Conservation (phyloP, 2,113 vertebrate species). For the Archocentrus centrarchus region DNA sequence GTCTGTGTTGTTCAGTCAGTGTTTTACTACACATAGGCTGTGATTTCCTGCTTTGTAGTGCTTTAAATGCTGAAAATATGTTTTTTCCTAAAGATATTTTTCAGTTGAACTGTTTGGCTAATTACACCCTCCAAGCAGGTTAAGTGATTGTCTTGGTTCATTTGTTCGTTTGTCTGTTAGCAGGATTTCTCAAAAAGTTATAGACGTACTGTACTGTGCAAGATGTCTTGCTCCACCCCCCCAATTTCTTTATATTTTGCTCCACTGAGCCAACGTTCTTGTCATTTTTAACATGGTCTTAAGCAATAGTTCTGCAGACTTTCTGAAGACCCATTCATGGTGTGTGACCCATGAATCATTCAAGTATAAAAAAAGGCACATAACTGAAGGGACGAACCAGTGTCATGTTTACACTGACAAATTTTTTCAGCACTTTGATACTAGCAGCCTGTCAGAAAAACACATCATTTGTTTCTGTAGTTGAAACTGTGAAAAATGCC, state of each 20-base stretch:
- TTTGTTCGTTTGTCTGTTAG: neutral
- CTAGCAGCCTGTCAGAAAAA: too few relatives aligned
- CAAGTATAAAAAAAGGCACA: neutral
- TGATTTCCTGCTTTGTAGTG: neutral
- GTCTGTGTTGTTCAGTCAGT: neutral
- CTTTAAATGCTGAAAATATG: neutral
- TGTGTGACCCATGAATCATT: neutral
- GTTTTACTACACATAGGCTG: neutral
- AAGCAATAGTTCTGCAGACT: neutral
- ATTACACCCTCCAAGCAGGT: neutral
- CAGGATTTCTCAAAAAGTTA: neutral
- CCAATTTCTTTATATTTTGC: neutral
- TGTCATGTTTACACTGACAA: neutral
- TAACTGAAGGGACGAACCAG: neutral
- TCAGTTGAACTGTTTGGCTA: neutral
- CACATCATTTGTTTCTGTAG: too few relatives aligned
- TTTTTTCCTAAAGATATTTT: neutral
- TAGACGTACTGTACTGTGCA: neutral
- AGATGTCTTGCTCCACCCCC: neutral
- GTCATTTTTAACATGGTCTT: neutral
- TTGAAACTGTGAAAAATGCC: neutral
- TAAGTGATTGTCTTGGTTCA: neutral
- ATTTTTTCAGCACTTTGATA: neutral
- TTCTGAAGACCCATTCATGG: neutral
- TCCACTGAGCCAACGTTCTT: neutral